Evolutionary conservation across 2,797 vertebrate genomes (phyloP), one percentile per base, ranked within the genome.

Genomic region (Pygocentrus nattereri): DNA sequence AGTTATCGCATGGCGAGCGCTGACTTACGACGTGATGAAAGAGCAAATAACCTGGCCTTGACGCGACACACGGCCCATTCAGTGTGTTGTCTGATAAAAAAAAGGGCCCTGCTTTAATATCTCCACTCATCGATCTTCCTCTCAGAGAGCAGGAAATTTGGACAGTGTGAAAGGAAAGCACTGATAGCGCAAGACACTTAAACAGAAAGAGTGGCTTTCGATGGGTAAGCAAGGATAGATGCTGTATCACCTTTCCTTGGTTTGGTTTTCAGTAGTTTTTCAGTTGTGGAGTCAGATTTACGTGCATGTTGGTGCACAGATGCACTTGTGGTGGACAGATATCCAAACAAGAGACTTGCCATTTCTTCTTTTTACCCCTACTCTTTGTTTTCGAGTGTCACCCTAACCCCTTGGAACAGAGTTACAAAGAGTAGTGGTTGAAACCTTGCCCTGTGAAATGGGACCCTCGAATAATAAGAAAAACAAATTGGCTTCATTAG

Each of bases 51-150:
- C 34, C 77, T 59, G 59, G 58, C n/a, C 70, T n/a, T 61, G 76
- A 67, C 52, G 74, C 78, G 74, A 85, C 78, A 80, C 80, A 59
- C 78, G 38, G 65, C 80, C 75, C 18, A 58, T 80, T 69, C 5
- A 5, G 71, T 47, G 50, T 70, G 12, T 82, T 64, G 76, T 78
- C 38, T 76, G 76, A 85, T 79, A 76, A 73, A 83, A 78, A 38
- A 56, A 80, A 79, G 34, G 3, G 16, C 62, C n/a, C n/a, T 3
- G 21, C 72, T 83, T 83, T 83, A 85, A 87, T 87, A 85, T 79
- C 73, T 79, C 38, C 58, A 21, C 76, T 82, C 83, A 87, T 85
- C 76, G 68, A 74, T 83, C 86, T 82, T 81, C 23, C 74, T 64
- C 69, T 69, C 68, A 31, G 67, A 41, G 41, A 44, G 41, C 38